Evolutionary conservation across 2,888 invertebrate species (phyloP).

Genomic region (Andrena bucephala): DNA sequence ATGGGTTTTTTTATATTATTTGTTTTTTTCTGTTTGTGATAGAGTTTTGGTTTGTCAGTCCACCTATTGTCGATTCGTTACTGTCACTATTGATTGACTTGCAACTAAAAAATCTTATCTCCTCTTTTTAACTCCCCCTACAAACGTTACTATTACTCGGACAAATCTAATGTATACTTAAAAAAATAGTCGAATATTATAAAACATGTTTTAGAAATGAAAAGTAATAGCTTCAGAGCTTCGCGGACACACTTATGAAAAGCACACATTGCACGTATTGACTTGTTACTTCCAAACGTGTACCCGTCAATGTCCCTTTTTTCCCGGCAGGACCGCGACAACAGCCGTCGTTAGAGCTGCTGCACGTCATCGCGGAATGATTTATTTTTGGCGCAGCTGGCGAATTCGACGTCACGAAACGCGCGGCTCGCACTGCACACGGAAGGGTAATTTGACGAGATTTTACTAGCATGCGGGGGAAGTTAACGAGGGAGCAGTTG

Average conservation of each 20-base stretch:
- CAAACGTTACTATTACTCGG: no score
- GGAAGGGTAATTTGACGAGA: conserved; percentile 53
- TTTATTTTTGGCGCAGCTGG: conserved; percentile 56
- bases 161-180: no score
- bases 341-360: conserved; percentile 7
- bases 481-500: conserved; percentile 69
- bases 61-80: no score
- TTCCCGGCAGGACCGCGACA: neutral
- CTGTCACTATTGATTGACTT: no score
- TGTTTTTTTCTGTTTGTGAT: no score
- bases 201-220: no score
- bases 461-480: conserved; percentile 59
- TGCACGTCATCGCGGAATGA: conserved; percentile 19
- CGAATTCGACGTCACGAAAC: conserved; percentile 32
- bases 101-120: no score
- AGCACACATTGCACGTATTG: neutral
- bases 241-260: neutral
- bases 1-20: no score
- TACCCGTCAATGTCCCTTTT: conserved; percentile 13
- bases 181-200: no score
- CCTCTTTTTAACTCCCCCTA: no score
- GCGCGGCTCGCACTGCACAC: conserved; percentile 1
- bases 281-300: conserved; percentile 1
- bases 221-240: neutral
- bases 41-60: no score